These are phyloP conservation scores for Otus sunia DNA, from an alignment of 2,113 vertebrate genomes.

Conservation along the genomic window DNA sequence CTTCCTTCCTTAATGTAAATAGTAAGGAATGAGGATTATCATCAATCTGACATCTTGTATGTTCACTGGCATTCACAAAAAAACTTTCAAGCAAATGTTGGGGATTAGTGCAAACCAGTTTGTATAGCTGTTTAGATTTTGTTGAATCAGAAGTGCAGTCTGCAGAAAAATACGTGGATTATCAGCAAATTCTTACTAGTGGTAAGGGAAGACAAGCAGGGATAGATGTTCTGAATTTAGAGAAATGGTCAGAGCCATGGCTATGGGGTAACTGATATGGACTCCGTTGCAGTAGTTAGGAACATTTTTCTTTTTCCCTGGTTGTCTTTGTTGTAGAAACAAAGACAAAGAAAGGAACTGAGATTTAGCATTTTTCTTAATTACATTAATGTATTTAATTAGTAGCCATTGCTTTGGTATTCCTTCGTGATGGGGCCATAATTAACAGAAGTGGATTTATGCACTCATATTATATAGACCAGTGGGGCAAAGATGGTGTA, in stretches of 20 bases:
- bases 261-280: not conserved
- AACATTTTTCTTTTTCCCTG: not conserved
- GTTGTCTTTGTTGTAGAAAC: not conserved
- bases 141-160: conserved; percentile 6
- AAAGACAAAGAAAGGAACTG: not conserved
- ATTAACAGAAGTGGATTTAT: not conserved
- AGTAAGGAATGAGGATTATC: not conserved
- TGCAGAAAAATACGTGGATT: conserved; percentile 21
- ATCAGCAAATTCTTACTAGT: not conserved
- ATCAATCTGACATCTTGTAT: not conserved
- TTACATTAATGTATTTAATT: not conserved
- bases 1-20: not conserved
- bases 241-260: not conserved
- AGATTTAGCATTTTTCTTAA: not conserved
- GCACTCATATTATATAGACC: not conserved
- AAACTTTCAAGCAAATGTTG: conserved; percentile 2
- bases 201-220: not conserved
- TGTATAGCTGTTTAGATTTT: conserved; percentile 37
- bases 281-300: not conserved
- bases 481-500: not conserved
- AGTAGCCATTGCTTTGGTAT: not conserved
- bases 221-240: not conserved
- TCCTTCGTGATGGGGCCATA: not conserved
- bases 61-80: not conserved
- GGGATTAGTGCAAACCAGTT: conserved; percentile 36